Evolutionary conservation across 2,113 vertebrate species (phyloP).

Genomic region (Sisor rabdophorus): DNA sequence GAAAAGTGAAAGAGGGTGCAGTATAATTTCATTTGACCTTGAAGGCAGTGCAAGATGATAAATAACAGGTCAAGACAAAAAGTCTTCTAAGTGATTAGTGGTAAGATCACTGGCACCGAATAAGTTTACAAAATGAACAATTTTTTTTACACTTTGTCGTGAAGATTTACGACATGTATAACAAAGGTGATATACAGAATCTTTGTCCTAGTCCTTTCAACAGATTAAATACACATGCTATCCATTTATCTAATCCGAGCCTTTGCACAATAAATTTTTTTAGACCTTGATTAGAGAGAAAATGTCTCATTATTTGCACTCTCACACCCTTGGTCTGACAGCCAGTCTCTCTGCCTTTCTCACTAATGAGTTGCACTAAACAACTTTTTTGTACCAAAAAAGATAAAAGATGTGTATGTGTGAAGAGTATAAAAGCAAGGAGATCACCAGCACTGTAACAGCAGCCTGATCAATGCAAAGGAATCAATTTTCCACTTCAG

Average conservation of each 20-base stretch:
- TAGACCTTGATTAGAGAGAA: conserved; percentile 21
- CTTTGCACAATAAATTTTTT: conserved; percentile 25
- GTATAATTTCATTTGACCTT: conserved; percentile 84
- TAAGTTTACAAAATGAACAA: neutral
- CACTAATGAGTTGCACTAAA: conserved; percentile 53
- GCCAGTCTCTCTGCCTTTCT: conserved; percentile 41
- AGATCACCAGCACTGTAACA: conserved; percentile 50
- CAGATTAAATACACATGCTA: conserved; percentile 10
- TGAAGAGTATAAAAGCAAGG: conserved; percentile 55
- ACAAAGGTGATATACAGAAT: neutral
- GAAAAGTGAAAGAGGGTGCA: conserved; percentile 73
- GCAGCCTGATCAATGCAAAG: conserved; percentile 54
- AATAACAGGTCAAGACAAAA: conserved; percentile 43
- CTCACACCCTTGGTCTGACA: conserved; percentile 26
- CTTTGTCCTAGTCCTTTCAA: neutral
- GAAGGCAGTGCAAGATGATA: conserved; percentile 62
- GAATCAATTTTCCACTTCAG: conserved; percentile 58
- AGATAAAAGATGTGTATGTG: conserved; percentile 52
- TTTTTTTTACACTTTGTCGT: neutral
- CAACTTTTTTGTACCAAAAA: conserved; percentile 52
- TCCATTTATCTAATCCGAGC: neutral
- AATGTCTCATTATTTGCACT: conserved; percentile 12
- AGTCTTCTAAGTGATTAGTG: neutral
- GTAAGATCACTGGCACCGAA: neutral
- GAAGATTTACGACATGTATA: neutral